Conservation (phyloP, 2,888 invertebrate genomes). For the Cheilosia vernalis region DNA sequence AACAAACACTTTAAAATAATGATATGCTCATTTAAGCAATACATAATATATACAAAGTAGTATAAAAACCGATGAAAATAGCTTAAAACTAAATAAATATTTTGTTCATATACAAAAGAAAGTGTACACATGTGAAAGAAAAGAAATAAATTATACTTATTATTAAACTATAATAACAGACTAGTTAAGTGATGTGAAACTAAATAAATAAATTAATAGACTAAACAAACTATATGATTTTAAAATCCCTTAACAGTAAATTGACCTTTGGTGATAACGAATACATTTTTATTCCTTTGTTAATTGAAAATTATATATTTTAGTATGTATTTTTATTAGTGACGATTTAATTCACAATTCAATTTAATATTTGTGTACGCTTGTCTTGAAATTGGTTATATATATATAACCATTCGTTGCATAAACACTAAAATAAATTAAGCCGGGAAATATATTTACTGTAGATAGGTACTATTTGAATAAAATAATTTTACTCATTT, state of each 20-base stretch:
- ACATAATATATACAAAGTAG: conserved; percentile 27
- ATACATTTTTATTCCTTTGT: not conserved
- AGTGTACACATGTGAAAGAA: conserved; percentile 20
- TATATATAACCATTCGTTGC: not conserved
- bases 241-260: conserved; percentile 6
- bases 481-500: not conserved
- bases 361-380: too few relatives aligned
- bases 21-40: not conserved
- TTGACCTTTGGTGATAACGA: conserved; percentile 26
- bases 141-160: conserved; percentile 13
- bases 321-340: not conserved
- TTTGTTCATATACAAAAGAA: conserved; percentile 1
- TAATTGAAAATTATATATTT: conserved; percentile 35
- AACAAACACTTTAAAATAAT: conserved; percentile 15
- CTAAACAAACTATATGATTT: not conserved
- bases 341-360: not conserved
- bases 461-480: not conserved
- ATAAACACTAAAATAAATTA: conserved; percentile 1
- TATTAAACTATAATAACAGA: conserved; percentile 23
- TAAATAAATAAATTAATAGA: conserved; percentile 30
- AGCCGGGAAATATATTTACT: not conserved
- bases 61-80: conserved; percentile 9
- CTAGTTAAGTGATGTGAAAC: conserved; percentile 31
- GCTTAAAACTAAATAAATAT: conserved; percentile 36
- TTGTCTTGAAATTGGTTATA: too few relatives aligned